Conservation (phyloP, 2,113 vertebrate species). For the Mystacornis crossleyi region DNA sequence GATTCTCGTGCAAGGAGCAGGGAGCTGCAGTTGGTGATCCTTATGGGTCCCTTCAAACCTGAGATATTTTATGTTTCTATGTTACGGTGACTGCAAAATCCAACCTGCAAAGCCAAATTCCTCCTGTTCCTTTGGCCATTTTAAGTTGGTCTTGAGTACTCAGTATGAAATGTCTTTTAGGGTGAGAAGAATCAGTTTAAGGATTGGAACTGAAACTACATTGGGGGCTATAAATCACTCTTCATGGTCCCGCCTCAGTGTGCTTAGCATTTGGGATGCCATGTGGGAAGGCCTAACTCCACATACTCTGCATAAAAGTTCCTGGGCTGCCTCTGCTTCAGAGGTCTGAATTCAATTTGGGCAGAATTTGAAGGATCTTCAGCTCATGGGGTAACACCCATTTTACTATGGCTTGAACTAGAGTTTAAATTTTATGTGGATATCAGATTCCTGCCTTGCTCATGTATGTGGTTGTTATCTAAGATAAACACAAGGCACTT, state of each 20-base stretch:
- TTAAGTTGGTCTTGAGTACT: neutral
- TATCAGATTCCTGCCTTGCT: neutral
- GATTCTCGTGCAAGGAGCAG: neutral
- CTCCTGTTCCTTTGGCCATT: neutral
- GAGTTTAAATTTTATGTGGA: neutral
- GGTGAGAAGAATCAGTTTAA: neutral
- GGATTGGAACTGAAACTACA: neutral
- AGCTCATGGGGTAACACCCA: neutral
- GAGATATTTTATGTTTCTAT: neutral
- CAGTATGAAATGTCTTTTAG: neutral
- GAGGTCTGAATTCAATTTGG: neutral
- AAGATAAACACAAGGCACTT: neutral
- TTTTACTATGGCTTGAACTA: neutral
- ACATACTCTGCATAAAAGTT: neutral
- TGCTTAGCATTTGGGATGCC: neutral
- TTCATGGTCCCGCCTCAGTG: neutral
- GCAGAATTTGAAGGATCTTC: neutral
- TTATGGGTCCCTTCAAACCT: neutral
- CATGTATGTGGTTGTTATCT: neutral
- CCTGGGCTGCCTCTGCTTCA: neutral
- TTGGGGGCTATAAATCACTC: fast-evolving
- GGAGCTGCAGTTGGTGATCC: neutral
- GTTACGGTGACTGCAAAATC: neutral
- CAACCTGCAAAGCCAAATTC: neutral
- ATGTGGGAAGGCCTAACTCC: neutral